phyloP scores from a whole-genome alignment of 1,140 invertebrate species.

The Bombus balteatus region DNA sequence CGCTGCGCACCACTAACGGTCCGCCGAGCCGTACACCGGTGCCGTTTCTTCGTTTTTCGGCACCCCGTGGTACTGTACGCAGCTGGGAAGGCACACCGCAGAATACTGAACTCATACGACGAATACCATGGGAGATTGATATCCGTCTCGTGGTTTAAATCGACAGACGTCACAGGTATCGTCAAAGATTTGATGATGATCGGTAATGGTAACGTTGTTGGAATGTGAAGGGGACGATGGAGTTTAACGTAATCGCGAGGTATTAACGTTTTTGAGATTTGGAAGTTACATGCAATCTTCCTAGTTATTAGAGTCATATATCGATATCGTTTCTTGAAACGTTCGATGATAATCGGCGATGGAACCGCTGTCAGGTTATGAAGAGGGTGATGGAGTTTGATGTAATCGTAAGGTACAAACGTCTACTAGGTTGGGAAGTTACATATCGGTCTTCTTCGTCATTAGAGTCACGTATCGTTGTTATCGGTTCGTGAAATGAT shows the following conservation, averaged over 20 bases:
- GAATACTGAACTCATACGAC: conserved; percentile 22
- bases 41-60: conserved; percentile 22
- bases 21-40: background rate
- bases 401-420: too few relatives aligned
- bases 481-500: background rate
- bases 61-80: conserved; percentile 33
- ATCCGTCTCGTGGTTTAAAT: conserved; percentile 10
- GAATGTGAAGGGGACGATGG: too few relatives aligned
- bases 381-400: background rate
- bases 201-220: too few relatives aligned
- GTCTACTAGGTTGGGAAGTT: too few relatives aligned
- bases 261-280: too few relatives aligned
- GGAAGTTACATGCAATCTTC: too few relatives aligned
- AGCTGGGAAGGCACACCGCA: conserved; percentile 1
- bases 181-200: too few relatives aligned
- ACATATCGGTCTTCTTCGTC: too few relatives aligned
- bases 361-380: too few relatives aligned
- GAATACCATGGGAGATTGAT: conserved; percentile 27
- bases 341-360: background rate
- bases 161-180: background rate
- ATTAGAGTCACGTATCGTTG: too few relatives aligned
- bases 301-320: too few relatives aligned
- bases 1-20: conserved; percentile 45
- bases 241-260: too few relatives aligned
- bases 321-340: background rate